Conservation (phyloP, 1,140 invertebrate species). For the Ceratina calcarata region DNA sequence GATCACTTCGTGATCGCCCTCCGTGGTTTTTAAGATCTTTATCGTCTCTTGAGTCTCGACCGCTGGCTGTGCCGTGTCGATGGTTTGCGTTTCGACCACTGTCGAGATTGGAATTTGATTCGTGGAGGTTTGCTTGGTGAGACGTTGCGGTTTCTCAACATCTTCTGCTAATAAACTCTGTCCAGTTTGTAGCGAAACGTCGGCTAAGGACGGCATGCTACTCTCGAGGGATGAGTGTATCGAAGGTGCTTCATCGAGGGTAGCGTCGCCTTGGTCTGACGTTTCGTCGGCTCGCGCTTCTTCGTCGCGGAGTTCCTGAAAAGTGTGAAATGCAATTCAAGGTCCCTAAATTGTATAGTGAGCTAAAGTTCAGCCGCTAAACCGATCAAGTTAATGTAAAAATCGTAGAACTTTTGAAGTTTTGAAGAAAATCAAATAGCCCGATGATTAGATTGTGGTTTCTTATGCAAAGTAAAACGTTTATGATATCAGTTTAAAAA, state of each 20-base stretch:
- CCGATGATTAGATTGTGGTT: too few species aligned
- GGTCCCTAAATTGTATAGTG: not conserved
- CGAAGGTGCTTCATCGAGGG: conserved; percentile 74
- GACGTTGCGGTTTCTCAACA: conserved; percentile 63
- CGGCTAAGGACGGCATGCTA: conserved; percentile 71
- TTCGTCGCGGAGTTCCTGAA: conserved; percentile 68
- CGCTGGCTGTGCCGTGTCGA: conserved; percentile 18
- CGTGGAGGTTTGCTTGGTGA: conserved; percentile 75
- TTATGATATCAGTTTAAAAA: too few species aligned
- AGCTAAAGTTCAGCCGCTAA: too few species aligned
- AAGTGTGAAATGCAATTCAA: conserved; percentile 33
- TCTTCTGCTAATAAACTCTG: conserved; percentile 71
- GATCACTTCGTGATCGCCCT: conserved; percentile 87
- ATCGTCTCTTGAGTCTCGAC: conserved; percentile 83
- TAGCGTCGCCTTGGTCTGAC: conserved; percentile 68
- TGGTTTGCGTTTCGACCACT: conserved; percentile 57
- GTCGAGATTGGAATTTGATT: conserved; percentile 62
- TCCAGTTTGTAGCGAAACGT: conserved; percentile 77
- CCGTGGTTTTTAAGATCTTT: conserved; percentile 85
- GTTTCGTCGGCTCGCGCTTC: conserved; percentile 61
- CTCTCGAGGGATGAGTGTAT: conserved; percentile 68
- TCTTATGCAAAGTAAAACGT: too few species aligned
- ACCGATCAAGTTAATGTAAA: too few species aligned
- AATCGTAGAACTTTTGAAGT: too few species aligned
- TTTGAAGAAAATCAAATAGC: too few species aligned